Percentiles rank a stretch among this genome's conserved stretches.
Conservation (phyloP, 2,888 invertebrate genomes). For the Idaea aversata region DNA sequence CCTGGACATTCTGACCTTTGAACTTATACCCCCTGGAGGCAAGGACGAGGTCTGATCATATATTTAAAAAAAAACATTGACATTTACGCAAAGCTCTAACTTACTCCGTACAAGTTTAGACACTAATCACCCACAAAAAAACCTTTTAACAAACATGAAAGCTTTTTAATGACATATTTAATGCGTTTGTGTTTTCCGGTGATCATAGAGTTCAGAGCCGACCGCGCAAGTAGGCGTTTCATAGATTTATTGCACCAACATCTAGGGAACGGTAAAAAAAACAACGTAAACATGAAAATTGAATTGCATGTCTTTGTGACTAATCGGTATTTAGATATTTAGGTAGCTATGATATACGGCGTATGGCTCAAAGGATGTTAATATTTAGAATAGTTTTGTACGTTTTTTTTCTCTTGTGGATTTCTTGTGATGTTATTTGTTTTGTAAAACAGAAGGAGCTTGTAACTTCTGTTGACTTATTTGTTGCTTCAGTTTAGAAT, state of each 20-base stretch:
- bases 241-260: slow-evolving; percentile 1
- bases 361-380: background rate
- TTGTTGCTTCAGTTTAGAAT: background rate
- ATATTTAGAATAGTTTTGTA: background rate
- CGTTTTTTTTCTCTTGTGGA: background rate
- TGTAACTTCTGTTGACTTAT: background rate
- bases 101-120: background rate
- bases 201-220: background rate
- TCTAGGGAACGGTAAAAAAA: background rate
- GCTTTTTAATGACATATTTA: slow-evolving; percentile 1
- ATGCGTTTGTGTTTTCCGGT: background rate
- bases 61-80: too few species aligned
- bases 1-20: too few species aligned
- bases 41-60: too few species aligned
- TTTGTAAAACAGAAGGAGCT: background rate
- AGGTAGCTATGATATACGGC: background rate
- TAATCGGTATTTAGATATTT: background rate
- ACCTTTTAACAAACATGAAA: background rate
- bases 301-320: background rate
- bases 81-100: background rate
- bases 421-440: background rate
- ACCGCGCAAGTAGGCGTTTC: background rate
- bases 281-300: background rate
- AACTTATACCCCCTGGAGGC: too few species aligned
- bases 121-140: background rate